Percentiles rank a stretch among this genome's conserved stretches.
These are phyloP conservation scores for Ptychodera flava DNA, from an alignment of 35 echinoderm and acorn worm genomes.

Conservation along the genomic window DNA sequence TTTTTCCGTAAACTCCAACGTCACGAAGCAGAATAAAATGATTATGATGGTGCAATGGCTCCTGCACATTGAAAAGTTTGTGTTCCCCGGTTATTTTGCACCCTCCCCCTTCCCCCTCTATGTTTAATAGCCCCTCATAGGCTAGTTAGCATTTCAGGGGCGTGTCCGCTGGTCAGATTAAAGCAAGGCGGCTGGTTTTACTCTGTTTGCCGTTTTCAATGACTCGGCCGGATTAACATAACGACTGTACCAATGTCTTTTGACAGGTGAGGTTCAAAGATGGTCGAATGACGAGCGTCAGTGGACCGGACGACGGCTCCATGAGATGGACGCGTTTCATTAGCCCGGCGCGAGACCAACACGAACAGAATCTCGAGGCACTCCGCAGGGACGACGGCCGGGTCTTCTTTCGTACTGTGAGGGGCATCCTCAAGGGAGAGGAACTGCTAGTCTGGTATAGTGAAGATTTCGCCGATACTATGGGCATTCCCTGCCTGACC, in stretches of 20 bases:
- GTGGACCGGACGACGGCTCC: conserved; percentile 28
- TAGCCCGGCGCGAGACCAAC: conserved; percentile 54
- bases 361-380: conserved; percentile 73
- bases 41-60: no score
- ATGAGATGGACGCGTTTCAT: conserved; percentile 63
- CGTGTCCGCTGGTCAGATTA: background rate
- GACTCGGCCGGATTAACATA: background rate
- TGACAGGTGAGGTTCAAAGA: conserved; percentile 57
- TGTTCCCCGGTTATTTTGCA: no score
- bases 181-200: background rate
- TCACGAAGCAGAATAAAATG: no score
- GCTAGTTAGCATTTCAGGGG: no score
- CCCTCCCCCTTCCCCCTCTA: no score
- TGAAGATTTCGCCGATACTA: background rate
- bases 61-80: no score
- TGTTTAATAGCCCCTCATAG: no score
- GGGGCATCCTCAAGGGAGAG: conserved; percentile 54
- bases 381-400: conserved; percentile 34
- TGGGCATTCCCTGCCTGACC: background rate
- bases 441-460: conserved; percentile 78
- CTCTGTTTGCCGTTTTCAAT: background rate
- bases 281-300: conserved; percentile 50
- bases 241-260: background rate
- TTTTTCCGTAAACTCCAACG: no score
- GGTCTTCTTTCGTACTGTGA: conserved; percentile 58